These are phyloP conservation scores for Drepana falcataria DNA, from an alignment of 2,888 invertebrate genomes.

Conservation along the genomic window DNA sequence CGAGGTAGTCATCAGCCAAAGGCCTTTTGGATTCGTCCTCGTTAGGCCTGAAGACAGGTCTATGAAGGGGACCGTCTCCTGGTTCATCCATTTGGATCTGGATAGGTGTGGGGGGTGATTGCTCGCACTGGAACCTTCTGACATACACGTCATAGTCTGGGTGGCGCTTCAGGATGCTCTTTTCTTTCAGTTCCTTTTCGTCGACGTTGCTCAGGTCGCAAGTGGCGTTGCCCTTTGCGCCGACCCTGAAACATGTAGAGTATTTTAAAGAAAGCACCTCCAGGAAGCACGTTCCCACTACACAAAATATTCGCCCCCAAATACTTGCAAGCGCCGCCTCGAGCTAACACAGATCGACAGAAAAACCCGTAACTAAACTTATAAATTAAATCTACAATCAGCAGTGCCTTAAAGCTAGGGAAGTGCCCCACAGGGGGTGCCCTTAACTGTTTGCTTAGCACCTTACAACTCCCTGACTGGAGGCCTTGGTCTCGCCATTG, in stretches of 20 bases:
- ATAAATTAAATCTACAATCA: no score
- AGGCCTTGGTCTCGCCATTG: no score
- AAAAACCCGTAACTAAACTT: no score
- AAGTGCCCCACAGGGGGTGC: no score
- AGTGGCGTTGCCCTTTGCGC: constrained; percentile 71
- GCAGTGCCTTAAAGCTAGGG: no score
- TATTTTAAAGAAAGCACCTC: no score
- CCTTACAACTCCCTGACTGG: no score
- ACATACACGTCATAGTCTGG: constrained; percentile 68
- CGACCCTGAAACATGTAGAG: constrained; percentile 46
- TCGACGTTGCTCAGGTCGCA: constrained; percentile 56
- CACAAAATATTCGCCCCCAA: no score
- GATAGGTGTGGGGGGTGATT: constrained; percentile 58
- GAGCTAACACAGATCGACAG: no score
- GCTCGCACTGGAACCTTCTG: constrained; percentile 59
- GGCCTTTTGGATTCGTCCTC: constrained; percentile 53
- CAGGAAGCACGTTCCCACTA: no score
- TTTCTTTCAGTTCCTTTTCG: constrained; percentile 57
- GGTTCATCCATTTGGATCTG: constrained; percentile 48
- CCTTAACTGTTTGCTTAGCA: no score
- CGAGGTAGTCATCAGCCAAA: constrained; percentile 39
- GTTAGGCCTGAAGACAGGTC: constrained; percentile 58
- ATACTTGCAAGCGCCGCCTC: no score
- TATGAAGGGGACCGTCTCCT: constrained; percentile 38
- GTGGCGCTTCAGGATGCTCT: constrained; percentile 43